phyloP scores from a whole-genome alignment of 2,888 invertebrate species.

The Dendrolimus pini region DNA sequence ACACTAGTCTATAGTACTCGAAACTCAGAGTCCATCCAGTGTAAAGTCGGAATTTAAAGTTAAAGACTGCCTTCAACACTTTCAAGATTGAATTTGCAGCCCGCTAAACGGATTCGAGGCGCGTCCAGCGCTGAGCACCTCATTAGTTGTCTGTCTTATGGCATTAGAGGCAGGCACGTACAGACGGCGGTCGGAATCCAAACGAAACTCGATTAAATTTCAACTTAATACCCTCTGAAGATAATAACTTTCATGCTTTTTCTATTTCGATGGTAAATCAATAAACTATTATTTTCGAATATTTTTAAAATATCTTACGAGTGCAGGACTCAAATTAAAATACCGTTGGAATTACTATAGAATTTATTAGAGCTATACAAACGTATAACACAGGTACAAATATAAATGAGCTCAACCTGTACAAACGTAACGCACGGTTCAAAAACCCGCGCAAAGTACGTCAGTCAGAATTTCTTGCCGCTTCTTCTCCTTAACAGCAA shows the following conservation, averaged over 20 bases:
- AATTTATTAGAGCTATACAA: no score
- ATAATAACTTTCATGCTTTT: background rate
- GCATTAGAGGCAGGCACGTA: constrained; percentile 45
- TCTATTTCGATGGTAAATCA: background rate
- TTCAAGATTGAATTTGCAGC: constrained; percentile 7
- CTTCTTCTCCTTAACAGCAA: no score
- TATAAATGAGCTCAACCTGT: no score
- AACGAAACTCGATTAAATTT: background rate
- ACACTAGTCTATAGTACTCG: no score
- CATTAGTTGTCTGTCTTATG: constrained; percentile 56
- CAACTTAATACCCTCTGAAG: background rate
- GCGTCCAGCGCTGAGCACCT: constrained; percentile 28
- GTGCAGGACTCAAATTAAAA: no score
- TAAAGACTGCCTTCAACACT: background rate
- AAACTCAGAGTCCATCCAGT: background rate
- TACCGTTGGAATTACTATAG: no score
- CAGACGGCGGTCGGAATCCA: constrained; percentile 15
- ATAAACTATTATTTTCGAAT: no score
- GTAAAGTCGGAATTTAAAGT: background rate
- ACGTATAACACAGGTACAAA: no score
- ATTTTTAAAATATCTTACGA: no score
- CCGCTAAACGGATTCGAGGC: constrained; percentile 19
- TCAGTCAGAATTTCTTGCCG: no score
- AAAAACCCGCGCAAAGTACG: no score
- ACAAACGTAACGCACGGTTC: no score